Evolutionary conservation across 2,888 invertebrate genomes (phyloP).

Genomic region (Meteorus cinctellus): DNA sequence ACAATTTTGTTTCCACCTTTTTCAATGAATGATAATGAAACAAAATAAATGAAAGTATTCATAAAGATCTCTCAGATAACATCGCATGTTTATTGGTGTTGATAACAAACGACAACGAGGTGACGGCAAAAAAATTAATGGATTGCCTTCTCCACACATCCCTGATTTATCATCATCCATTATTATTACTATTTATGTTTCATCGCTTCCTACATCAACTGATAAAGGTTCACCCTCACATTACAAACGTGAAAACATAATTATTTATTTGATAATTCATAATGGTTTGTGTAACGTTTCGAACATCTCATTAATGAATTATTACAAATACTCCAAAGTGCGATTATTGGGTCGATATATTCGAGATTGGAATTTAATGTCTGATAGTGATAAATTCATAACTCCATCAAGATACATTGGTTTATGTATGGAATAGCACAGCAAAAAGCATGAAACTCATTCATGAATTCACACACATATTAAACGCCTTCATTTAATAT

Average conservation of each 20-base stretch:
- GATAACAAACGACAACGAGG: slow-evolving; percentile 4
- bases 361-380: too few relatives aligned
- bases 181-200: background rate
- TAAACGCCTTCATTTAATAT: too few relatives aligned
- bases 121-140: slow-evolving; percentile 22
- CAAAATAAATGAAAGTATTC: background rate
- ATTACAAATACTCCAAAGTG: background rate
- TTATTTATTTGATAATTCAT: background rate
- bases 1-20: too few relatives aligned
- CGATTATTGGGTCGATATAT: too few relatives aligned
- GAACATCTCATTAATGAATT: background rate
- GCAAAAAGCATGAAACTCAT: too few relatives aligned
- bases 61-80: slow-evolving; percentile 10
- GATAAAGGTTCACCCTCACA: background rate
- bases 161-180: slow-evolving; percentile 23
- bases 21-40: background rate
- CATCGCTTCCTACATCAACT: background rate
- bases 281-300: background rate
- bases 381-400: too few relatives aligned
- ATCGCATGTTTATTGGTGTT: slow-evolving; percentile 27
- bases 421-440: too few relatives aligned
- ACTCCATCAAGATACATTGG: too few relatives aligned
- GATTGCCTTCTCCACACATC: slow-evolving; percentile 9
- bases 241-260: background rate
- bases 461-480: too few relatives aligned